Evolutionary conservation across 2,113 vertebrate species (phyloP).

Genomic region (Edolisoma coerulescens): DNA sequence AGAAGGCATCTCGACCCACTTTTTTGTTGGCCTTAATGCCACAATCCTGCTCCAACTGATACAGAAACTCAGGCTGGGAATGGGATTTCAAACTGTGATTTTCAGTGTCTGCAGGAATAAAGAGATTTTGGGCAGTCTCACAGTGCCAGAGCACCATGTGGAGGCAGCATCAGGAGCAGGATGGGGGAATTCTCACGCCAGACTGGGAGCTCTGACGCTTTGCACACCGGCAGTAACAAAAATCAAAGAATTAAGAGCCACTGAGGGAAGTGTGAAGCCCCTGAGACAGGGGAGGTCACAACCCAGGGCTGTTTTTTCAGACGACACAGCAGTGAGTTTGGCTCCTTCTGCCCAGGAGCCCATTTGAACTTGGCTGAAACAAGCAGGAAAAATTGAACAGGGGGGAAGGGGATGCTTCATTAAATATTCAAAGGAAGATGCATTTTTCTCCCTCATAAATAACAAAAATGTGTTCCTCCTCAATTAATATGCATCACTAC

Average conservation of each 20-base stretch:
- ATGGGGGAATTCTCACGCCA: neutral
- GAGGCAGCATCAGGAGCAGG: neutral
- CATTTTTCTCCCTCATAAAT: constrained; percentile 27
- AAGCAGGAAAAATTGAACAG: neutral
- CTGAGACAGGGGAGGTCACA: neutral
- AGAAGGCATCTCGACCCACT: neutral
- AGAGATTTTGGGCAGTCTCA: neutral
- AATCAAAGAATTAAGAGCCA: neutral
- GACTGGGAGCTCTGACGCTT: neutral
- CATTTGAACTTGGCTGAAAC: neutral
- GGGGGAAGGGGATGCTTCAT: neutral
- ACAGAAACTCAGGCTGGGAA: neutral
- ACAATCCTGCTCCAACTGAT: neutral
- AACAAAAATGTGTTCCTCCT: neutral
- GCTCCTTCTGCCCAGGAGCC: neutral
- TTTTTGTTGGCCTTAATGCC: neutral
- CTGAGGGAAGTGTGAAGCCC: neutral
- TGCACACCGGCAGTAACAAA: neutral
- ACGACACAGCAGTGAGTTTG: neutral
- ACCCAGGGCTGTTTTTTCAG: neutral
- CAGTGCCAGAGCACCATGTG: neutral
- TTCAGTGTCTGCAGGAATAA: neutral
- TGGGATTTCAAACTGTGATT: neutral
- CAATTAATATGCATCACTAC: constrained; percentile 24
- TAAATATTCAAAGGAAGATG: constrained; percentile 8